These are phyloP conservation scores for Apamea epomidion DNA, from an alignment of 2,888 invertebrate species.

Conservation along the genomic window DNA sequence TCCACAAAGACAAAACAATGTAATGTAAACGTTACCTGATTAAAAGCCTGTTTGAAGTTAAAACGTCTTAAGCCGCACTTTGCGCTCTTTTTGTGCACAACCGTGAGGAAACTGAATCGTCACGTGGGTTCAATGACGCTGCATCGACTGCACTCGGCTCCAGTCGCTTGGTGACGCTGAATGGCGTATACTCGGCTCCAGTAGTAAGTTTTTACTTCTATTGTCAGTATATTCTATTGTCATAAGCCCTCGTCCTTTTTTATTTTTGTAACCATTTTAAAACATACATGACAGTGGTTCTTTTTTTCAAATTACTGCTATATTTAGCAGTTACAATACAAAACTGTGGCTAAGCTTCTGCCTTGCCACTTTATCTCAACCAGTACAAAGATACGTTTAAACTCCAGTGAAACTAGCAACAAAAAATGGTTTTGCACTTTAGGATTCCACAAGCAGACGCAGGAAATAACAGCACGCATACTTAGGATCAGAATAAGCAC, in stretches of 20 bases:
- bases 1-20: too few relatives aligned
- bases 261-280: neutral
- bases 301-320: neutral
- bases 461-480: slow-evolving; percentile 63
- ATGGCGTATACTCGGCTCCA: too few relatives aligned
- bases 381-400: neutral
- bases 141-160: too few relatives aligned
- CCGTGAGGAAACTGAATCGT: too few relatives aligned
- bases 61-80: too few relatives aligned
- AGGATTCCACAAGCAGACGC: slow-evolving; percentile 46
- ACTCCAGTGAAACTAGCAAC: slow-evolving; percentile 17
- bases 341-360: neutral
- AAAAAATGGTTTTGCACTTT: slow-evolving; percentile 48
- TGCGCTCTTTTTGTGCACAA: too few relatives aligned
- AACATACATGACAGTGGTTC: neutral
- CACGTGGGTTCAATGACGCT: too few relatives aligned
- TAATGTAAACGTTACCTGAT: neutral
- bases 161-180: too few relatives aligned
- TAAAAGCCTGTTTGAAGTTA: too few relatives aligned
- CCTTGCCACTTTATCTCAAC: neutral
- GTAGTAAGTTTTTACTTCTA: too few relatives aligned
- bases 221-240: too few relatives aligned
- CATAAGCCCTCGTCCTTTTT: neutral
- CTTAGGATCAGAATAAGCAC: slow-evolving; percentile 35
- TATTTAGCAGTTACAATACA: neutral